A percentile compares a stretch with the other conserved stretches of the same genome.
Conservation (phyloP, 2,797 vertebrate genomes). For the Brotula barbata region DNA sequence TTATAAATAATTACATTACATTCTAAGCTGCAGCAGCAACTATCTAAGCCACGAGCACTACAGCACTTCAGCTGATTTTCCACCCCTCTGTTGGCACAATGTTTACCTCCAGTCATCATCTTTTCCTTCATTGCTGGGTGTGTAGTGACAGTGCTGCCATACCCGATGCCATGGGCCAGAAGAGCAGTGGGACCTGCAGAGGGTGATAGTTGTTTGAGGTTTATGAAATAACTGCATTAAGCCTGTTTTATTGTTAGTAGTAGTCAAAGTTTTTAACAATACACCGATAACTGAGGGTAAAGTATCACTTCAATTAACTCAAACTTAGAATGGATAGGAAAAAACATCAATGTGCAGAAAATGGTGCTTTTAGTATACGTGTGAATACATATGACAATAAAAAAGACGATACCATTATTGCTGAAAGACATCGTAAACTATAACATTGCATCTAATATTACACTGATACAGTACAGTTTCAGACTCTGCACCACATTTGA, state of each 20-base stretch:
- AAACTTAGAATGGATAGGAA: no score
- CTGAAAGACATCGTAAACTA: slow-evolving; percentile 37
- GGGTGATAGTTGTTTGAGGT: slow-evolving; percentile 37
- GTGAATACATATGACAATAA: no score
- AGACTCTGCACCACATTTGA: slow-evolving; percentile 47
- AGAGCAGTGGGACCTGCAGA: slow-evolving; percentile 92
- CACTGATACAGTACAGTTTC: slow-evolving; percentile 51
- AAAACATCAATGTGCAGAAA: slow-evolving; percentile 9
- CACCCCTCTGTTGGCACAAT: not conserved
- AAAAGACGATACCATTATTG: slow-evolving; percentile 11
- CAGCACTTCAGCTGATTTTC: slow-evolving; percentile 3
- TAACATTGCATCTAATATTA: slow-evolving; percentile 63
- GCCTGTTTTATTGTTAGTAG: no score
- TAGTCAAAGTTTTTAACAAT: no score
- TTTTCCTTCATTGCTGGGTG: slow-evolving; percentile 95
- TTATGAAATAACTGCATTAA: slow-evolving; percentile 30
- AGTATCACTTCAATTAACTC: no score
- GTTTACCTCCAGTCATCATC: slow-evolving; percentile 93
- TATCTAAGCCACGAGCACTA: not conserved
- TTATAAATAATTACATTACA: slow-evolving; percentile 38
- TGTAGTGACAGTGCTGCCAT: slow-evolving; percentile 92
- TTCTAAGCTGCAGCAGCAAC: not conserved
- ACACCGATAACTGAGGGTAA: no score
- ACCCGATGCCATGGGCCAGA: slow-evolving; percentile 91
- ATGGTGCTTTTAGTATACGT: slow-evolving; percentile 12